Base-by-base conservation (phyloP, 2,888 invertebrate species). In the Drosophila cognata region DNA sequence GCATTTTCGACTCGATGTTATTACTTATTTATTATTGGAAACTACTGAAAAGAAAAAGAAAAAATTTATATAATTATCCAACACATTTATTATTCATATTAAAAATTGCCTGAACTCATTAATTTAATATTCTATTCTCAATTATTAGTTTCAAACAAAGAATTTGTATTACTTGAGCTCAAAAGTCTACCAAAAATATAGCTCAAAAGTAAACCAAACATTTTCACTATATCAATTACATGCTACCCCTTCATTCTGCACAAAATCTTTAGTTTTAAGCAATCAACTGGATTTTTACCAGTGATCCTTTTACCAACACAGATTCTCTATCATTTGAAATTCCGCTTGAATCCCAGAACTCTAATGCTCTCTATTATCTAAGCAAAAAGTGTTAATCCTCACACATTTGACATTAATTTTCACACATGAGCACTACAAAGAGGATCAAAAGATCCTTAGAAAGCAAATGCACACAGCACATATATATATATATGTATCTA, bases 381-480 rank as follows among this genome's bases (percentile, higher is more conserved):
- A n/a, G 21, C 53, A 43, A 4, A 50, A 63, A 67, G 74, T 78
- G 82, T 78, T 72, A 67, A 81, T 35, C 43, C 60, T 73, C 79
- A 59, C 75, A 78, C 53, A 56, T 53, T 56, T 59, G 59, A 71
- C 76, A 55, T 50, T 16, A 58, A 41, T 46, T 73, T 73, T 68
- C 78, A 82, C 79, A 78, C 74, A 77, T 60, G 77, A 41, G 46
- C 38, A 16, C 13, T 2, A 53, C 55, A 74, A 76, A 48, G 41
- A 68, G 57, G 41, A 52, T 52, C 25, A 11, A 29, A 7, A 13
- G 57, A 74, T 75, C 13, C 60, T n/a, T 48, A 2, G 41, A 55
- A 48, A 43, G 25, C 16, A 48, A 53, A 50, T 65, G 13, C 21
- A 2, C 48, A 41, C 7, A 43, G 1, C 13, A 38, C 13, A 41